These are phyloP conservation scores for Amblyjoppa fuscipennis DNA, from an alignment of 2,888 invertebrate genomes.

Conservation along the genomic window DNA sequence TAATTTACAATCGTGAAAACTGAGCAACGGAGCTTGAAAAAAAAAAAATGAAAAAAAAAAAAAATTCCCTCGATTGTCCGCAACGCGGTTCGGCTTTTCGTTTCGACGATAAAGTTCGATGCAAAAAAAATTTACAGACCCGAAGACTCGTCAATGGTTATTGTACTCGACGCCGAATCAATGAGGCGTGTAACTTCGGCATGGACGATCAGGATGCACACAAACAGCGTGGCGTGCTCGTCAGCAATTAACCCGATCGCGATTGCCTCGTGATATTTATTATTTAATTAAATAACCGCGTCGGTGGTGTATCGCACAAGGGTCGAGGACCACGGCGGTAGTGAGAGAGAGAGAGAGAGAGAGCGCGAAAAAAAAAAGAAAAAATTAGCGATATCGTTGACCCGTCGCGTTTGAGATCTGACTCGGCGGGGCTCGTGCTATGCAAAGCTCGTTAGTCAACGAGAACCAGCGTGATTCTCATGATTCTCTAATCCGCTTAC, in stretches of 20 bases:
- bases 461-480: conserved; percentile 57
- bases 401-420: conserved; percentile 15
- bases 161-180: conserved; percentile 6
- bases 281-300: conserved; percentile 79
- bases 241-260: conserved; percentile 78
- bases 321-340: conserved; percentile 12
- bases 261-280: conserved; percentile 79
- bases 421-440: conserved; percentile 33
- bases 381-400: conserved; percentile 36
- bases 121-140: background rate
- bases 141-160: background rate
- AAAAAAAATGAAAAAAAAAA: background rate
- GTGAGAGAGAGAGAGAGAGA: conserved; percentile 24
- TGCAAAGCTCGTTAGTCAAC: conserved; percentile 52
- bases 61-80: no score
- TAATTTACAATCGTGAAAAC: no score
- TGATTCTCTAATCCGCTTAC: conserved; percentile 61
- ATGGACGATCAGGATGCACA: conserved; percentile 36
- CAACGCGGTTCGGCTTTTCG: background rate
- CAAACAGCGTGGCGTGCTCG: conserved; percentile 73
- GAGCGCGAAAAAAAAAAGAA: background rate
- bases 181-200: conserved; percentile 20
- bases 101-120: background rate
- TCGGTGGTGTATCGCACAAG: conserved; percentile 11
- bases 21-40: background rate